Evolutionary conservation across 2,113 vertebrate genomes (phyloP), one percentile per base, ranked within the genome.

Genomic region (Reinhardtius hippoglossoides): DNA sequence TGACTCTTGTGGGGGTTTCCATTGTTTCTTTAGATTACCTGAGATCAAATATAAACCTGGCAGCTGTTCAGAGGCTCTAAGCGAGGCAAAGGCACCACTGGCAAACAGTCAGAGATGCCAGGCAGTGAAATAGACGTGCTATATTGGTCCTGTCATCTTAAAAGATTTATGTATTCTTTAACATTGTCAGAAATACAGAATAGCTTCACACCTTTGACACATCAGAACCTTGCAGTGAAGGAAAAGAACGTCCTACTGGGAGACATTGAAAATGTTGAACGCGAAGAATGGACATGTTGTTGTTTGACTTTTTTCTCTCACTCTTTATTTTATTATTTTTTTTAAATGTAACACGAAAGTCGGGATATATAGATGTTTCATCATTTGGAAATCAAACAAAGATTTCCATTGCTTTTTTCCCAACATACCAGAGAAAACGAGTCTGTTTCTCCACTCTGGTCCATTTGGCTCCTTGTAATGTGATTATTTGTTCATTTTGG

Each of bases 41-140:
- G 61, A 62, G 67, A 70, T 83, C 66, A 86, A 76, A 83, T 61
- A 74, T 40, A 37, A 78, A 62, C 14, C 70, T 77, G 65, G 55
- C 82, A 80, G 72, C 35, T 46, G 23, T 69, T 77, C 48, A 70
- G 58, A 61, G 18, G 71, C 67, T 35, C 15, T 15, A 20, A 80
- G 58, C 24, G 54, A 63, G 58, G 44, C 58, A 40, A 26, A 68
- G 23, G 15, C 24, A 20, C 74, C n/a, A 50, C 48, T 27, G 46
- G 46, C 27, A 55, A 65, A 61, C 62, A 55, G 52, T 70, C 31
- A 24, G 57, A 70, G 52, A 40, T 65, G 71, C 48, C 26, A 58
- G 4, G 13, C 18, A 66, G 71, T n/a, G 31, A 67, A 71, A 67
- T 4, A 44, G 63, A 77, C 23, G 24, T 20, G 23, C n/a, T 54